phyloP scores from a whole-genome alignment of 64 coral and sea anemone species.

The Hydrozoanthus tunicans region DNA sequence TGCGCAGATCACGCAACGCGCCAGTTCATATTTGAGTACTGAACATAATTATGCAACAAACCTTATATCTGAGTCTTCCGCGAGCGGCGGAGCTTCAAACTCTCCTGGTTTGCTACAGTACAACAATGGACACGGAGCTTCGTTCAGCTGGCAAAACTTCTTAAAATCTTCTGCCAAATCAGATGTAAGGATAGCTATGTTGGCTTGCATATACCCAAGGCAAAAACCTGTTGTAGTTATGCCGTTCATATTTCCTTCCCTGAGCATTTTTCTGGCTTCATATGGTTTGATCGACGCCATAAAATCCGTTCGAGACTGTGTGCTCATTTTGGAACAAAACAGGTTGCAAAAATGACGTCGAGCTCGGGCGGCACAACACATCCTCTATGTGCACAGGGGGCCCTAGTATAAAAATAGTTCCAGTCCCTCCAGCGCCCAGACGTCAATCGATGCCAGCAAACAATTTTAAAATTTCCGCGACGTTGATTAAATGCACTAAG shows the following conservation, averaged over 20 bases:
- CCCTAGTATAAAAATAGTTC: no score
- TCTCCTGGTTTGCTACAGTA: slow-evolving; percentile 79
- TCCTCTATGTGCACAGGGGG: no score
- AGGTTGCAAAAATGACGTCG: not conserved
- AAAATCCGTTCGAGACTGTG: not conserved
- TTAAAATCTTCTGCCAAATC: slow-evolving; percentile 78
- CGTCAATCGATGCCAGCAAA: no score
- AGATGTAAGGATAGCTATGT: slow-evolving; percentile 75
- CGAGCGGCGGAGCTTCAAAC: slow-evolving; percentile 52
- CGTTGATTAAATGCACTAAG: no score
- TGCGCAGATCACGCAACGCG: no score
- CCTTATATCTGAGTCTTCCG: slow-evolving; percentile 78
- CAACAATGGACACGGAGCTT: slow-evolving; percentile 78
- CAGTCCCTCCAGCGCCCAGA: no score
- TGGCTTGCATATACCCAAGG: slow-evolving; percentile 77
- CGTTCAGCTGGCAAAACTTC: slow-evolving; percentile 76
- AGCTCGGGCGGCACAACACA: no score
- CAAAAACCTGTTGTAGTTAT: slow-evolving; percentile 65
- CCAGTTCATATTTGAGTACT: no score
- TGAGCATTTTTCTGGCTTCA: slow-evolving; percentile 54
- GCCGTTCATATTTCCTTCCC: slow-evolving; percentile 31
- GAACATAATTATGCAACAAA: not conserved
- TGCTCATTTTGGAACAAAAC: not conserved
- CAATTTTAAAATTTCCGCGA: no score
- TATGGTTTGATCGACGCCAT: not conserved